Conservation (phyloP, 2,113 vertebrate genomes). For the Heliornis fulica region DNA sequence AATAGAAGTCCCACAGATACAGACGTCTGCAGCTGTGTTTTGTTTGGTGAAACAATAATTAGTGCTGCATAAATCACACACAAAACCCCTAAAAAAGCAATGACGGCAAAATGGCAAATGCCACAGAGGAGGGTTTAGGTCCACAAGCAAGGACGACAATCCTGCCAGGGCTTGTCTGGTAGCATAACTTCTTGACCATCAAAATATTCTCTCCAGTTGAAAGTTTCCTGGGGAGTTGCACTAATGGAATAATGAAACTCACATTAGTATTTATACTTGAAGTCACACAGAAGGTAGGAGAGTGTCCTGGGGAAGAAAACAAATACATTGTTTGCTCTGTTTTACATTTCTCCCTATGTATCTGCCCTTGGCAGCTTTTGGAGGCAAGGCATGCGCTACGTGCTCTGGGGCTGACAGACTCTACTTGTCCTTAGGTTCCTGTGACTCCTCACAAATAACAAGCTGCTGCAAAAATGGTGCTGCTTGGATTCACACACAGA, state of each 20-base stretch:
- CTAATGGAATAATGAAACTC: background rate
- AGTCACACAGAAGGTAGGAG: background rate
- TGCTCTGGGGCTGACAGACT: background rate
- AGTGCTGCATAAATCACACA: background rate
- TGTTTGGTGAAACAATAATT: slow-evolving; percentile 11
- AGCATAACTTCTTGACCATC: background rate
- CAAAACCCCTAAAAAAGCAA: background rate
- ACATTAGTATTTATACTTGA: background rate
- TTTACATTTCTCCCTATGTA: background rate
- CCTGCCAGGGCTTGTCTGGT: background rate
- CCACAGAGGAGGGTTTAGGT: background rate
- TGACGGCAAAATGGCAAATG: background rate
- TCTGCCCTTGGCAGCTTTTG: background rate
- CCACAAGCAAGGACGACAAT: background rate
- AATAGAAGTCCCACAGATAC: background rate
- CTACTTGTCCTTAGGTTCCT: background rate
- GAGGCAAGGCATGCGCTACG: background rate
- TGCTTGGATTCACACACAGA: background rate
- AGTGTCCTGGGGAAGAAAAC: background rate
- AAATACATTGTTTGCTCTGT: background rate
- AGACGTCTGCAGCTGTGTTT: background rate
- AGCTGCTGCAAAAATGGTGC: background rate
- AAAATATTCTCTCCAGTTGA: background rate
- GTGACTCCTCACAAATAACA: background rate
- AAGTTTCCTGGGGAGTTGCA: background rate